Evolutionary conservation across 2,888 invertebrate genomes (phyloP).

Genomic region (Eupithecia tripunctaria): DNA sequence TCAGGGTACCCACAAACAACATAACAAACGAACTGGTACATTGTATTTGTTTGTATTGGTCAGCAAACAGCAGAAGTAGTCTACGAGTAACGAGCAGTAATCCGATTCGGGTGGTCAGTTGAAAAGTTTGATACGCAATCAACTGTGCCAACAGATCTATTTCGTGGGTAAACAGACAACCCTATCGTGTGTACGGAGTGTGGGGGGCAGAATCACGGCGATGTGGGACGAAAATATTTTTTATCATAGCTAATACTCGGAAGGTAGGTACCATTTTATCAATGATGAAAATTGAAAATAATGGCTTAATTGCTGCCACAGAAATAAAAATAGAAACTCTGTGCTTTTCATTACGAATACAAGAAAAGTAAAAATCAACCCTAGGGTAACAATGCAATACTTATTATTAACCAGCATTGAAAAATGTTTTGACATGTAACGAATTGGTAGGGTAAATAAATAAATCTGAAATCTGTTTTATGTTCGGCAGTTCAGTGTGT

Average conservation of each 20-base stretch:
- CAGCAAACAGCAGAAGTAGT: constrained; percentile 74
- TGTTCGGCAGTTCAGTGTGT: no score
- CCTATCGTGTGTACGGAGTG: constrained; percentile 42
- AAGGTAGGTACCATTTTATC: no score
- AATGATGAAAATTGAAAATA: no score
- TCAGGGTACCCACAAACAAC: constrained; percentile 60
- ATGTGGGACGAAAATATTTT: neutral
- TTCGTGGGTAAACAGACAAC: constrained; percentile 74
- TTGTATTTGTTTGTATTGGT: constrained; percentile 64
- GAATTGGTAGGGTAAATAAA: no score
- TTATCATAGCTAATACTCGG: no score
- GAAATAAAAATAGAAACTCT: no score
- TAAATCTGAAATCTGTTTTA: no score
- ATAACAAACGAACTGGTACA: constrained; percentile 51
- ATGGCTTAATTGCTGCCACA: no score
- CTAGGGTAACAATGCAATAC: no score
- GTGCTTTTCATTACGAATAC: no score
- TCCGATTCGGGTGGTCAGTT: constrained; percentile 80
- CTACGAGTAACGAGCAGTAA: constrained; percentile 75
- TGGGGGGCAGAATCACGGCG: neutral
- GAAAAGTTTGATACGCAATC: constrained; percentile 80
- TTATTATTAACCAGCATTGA: neutral
- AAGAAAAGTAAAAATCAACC: no score
- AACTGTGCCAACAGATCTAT: constrained; percentile 77
- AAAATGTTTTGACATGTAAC: no score